Conservation (phyloP, 92 coral and sea anemone genomes). For the Muricea muricata region DNA sequence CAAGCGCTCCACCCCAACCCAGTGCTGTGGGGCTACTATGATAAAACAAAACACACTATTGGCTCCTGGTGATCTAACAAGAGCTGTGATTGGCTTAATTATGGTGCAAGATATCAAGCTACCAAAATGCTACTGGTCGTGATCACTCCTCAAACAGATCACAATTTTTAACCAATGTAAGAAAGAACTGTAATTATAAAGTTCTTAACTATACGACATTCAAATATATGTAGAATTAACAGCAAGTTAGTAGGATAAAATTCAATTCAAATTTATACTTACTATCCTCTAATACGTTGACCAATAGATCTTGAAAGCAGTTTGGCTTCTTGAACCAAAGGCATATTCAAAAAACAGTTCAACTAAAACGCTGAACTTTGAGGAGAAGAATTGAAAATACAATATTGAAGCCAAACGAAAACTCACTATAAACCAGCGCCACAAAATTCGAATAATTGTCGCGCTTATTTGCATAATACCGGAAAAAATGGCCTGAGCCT, state of each 20-base stretch:
- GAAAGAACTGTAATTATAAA: too few species aligned
- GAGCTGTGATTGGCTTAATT: too few species aligned
- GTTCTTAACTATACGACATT: too few species aligned
- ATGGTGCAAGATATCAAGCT: too few species aligned
- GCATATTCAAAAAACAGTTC: background rate
- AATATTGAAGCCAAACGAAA: constrained; percentile 13
- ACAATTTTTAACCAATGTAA: too few species aligned
- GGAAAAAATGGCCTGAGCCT: constrained; percentile 9
- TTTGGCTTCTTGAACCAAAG: constrained; percentile 40
- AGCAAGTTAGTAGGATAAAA: too few species aligned
- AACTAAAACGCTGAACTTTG: constrained; percentile 1
- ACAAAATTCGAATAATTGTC: constrained; percentile 56
- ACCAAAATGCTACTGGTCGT: too few species aligned
- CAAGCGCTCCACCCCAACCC: constrained; percentile 87
- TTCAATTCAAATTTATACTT: background rate
- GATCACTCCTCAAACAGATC: too few species aligned
- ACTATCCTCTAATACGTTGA: constrained; percentile 39
- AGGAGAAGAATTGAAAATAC: background rate
- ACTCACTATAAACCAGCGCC: constrained; percentile 39
- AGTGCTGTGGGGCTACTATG: constrained; percentile 88
- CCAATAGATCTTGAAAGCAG: constrained; percentile 30
- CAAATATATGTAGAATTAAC: too few species aligned
- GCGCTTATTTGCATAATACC: background rate
- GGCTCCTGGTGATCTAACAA: too few species aligned
- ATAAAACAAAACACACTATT: too few species aligned